Evolutionary conservation across 2,888 invertebrate species (phyloP), one percentile per base, ranked within the genome.

Genomic region (Hypena proboscidalis): DNA sequence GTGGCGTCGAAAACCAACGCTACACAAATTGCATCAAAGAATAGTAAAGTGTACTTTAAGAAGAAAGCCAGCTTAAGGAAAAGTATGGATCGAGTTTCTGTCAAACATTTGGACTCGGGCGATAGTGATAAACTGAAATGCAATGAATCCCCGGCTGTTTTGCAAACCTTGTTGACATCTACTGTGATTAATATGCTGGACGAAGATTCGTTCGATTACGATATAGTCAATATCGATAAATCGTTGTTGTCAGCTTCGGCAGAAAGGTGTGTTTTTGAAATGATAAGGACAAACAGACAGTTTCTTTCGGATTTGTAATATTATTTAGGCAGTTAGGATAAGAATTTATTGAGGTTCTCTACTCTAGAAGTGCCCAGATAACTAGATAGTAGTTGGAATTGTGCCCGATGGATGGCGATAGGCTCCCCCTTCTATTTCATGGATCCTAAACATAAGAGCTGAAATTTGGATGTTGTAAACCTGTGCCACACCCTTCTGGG

Each of bases 161-260:
- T 76, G 0, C 46, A 48, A 10, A n/a, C 33, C 3, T 62, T 70
- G 0, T 31, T 34, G 2, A n/a, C n/a, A n/a, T 32, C 33, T 7
- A 80, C 80, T 0, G 46, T 72, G 0, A 43, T 55, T 1, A 55
- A 70, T 4, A 19, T 85, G n/a, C 26, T 89, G 1, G 87, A 87
- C 0, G 86, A 74, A 11, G 90, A 90, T 26, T 77, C 88, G 0
- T 85, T 90, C 47, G 90, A 90, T 33, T 90, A 89, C 31, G 90
- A 90, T 5, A 90, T 90, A 4, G 77, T 90, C 2, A 90, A 90
- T 38, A 90, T 90, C 30, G 87, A 89, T 40, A 63, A 67, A 0
- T 68, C 59, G 2, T 53, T 87, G 37, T 46, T 89, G 11, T 67
- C 75, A 0, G 70, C 21, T 6, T 37, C 43, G 4, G 3, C 2